A percentile compares a stretch with the other conserved stretches of the same genome.
Evolutionary conservation across 2,888 invertebrate species (phyloP).

Genomic region (Drosophila niveifrons): DNA sequence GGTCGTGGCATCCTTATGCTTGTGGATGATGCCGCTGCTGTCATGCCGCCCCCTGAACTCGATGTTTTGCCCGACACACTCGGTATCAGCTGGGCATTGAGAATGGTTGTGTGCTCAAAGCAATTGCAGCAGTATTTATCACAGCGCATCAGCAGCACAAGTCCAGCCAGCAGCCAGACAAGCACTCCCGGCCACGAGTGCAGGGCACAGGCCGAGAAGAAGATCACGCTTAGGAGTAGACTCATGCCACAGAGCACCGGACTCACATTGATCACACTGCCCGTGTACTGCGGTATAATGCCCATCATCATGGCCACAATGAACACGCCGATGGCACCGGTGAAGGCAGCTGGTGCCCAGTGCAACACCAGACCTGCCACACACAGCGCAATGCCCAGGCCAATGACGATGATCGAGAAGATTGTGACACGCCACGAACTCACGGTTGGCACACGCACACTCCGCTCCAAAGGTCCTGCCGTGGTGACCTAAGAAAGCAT

Average conservation of each 20-base stretch:
- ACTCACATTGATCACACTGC: conserved; percentile 82
- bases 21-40: conserved; percentile 66
- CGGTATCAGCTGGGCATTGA: conserved; percentile 83
- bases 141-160: conserved; percentile 83
- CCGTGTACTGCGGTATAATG: conserved; percentile 84
- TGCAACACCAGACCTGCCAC: conserved; percentile 77
- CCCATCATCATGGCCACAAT: conserved; percentile 84
- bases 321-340: conserved; percentile 81
- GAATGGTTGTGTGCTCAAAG: conserved; percentile 78
- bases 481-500: conserved; percentile 81
- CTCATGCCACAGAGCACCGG: conserved; percentile 82
- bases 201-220: conserved; percentile 82
- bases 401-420: conserved; percentile 81
- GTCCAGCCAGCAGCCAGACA: conserved; percentile 83
- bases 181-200: conserved; percentile 85
- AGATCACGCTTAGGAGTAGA: conserved; percentile 76
- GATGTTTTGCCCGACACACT: conserved; percentile 83
- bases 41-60: conserved; percentile 2
- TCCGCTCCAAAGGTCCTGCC: conserved; percentile 84
- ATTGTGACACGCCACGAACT: conserved; percentile 84
- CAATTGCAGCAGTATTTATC: conserved; percentile 85
- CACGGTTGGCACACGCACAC: conserved; percentile 83
- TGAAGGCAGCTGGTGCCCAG: conserved; percentile 80
- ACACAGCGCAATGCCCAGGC: conserved; percentile 79
- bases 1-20: conserved; percentile 84